Evolutionary conservation across 2,888 invertebrate genomes (phyloP).

Genomic region (Gasteruption jaculator): DNA sequence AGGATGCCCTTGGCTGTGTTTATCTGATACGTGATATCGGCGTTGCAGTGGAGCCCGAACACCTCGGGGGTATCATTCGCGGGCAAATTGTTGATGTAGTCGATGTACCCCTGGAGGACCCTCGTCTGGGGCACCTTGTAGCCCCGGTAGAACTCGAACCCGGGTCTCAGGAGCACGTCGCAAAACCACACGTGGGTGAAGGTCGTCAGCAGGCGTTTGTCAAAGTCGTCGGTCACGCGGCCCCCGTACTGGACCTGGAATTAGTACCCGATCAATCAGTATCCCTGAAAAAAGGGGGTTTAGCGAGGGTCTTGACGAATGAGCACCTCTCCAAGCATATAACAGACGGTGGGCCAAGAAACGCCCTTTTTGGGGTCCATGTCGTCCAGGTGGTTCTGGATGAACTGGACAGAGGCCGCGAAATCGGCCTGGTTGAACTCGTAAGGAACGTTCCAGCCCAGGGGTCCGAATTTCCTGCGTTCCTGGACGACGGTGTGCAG

Average conservation of each 20-base stretch:
- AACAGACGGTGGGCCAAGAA: slow-evolving; percentile 95
- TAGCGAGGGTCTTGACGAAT: too few relatives aligned
- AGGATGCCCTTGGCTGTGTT: slow-evolving; percentile 91
- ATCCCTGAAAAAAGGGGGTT: not conserved
- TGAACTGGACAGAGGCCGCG: slow-evolving; percentile 90
- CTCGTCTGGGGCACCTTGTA: slow-evolving; percentile 87
- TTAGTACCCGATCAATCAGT: not conserved
- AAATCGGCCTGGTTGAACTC: slow-evolving; percentile 97
- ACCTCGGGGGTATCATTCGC: slow-evolving; percentile 89
- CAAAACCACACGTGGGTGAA: slow-evolving; percentile 96
- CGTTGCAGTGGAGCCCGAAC: slow-evolving; percentile 93
- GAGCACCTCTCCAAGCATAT: slow-evolving; percentile 95
- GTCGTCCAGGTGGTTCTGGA: slow-evolving; percentile 95
- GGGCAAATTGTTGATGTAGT: slow-evolving; percentile 83
- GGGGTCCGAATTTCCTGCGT: slow-evolving; percentile 89
- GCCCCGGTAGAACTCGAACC: slow-evolving; percentile 90
- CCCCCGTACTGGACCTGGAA: slow-evolving; percentile 70
- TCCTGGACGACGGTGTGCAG: slow-evolving; percentile 94
- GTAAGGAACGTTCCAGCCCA: slow-evolving; percentile 96
- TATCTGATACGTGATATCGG: slow-evolving; percentile 96
- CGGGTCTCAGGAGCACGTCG: slow-evolving; percentile 78
- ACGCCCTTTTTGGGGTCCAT: slow-evolving; percentile 96
- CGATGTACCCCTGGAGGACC: slow-evolving; percentile 74
- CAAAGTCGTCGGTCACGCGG: slow-evolving; percentile 94
- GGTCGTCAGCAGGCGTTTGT: slow-evolving; percentile 86